These are phyloP conservation scores for Montipora sp. DNA, from an alignment of 64 coral and sea anemone species.

Conservation along the genomic window DNA sequence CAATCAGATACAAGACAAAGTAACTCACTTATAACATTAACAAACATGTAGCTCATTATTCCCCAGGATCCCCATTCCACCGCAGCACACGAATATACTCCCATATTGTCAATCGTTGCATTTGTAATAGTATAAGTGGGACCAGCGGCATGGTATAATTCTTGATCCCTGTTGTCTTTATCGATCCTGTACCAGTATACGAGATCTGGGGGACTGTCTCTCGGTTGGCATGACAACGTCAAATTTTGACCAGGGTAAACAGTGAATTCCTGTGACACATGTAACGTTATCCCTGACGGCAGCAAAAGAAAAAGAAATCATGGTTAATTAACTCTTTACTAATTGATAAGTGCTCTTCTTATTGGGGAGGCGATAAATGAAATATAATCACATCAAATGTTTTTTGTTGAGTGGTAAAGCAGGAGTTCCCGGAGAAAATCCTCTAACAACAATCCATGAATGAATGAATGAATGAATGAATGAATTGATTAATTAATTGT, in stretches of 20 bases:
- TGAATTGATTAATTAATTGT: too few species aligned
- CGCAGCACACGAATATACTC: not conserved
- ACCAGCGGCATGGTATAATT: not conserved
- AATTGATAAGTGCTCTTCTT: too few species aligned
- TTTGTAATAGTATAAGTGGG: constrained; percentile 2
- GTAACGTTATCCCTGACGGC: not conserved
- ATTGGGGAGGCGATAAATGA: too few species aligned
- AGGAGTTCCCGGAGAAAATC: too few species aligned
- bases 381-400: too few species aligned
- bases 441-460: too few species aligned
- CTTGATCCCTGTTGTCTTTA: not conserved
- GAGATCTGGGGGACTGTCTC: not conserved
- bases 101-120: not conserved
- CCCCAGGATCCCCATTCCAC: constrained; percentile 15
- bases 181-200: not conserved
- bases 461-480: too few species aligned
- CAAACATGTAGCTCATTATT: not conserved
- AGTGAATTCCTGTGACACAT: constrained; percentile 11
- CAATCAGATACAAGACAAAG: too few species aligned
- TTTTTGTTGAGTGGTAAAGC: too few species aligned
- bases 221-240: constrained; percentile 40
- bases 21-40: constrained; percentile 26
- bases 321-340: not conserved
- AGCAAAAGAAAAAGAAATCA: not conserved
- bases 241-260: constrained; percentile 15